Evolutionary conservation across 2,797 vertebrate species (phyloP).

Genomic region (Spheniscus humboldti): DNA sequence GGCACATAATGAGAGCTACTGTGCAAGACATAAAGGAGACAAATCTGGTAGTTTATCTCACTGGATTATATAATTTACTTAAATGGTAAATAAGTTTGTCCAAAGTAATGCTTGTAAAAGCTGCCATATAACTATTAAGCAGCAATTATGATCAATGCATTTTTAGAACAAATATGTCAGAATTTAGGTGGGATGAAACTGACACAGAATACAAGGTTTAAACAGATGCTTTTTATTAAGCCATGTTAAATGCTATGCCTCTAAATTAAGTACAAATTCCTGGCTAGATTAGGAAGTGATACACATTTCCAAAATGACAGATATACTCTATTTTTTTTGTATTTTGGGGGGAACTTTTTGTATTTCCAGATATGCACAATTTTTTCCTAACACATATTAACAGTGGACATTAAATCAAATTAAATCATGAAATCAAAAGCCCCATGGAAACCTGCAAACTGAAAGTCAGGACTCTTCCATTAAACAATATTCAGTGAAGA

Average conservation of each 20-base stretch:
- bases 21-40: constrained; percentile 59
- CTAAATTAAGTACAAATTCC: constrained; percentile 41
- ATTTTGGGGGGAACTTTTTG: neutral
- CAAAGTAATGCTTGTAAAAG: constrained; percentile 49
- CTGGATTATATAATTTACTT: constrained; percentile 66
- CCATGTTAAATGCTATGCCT: constrained; percentile 18
- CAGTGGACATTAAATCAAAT: neutral
- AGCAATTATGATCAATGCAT: constrained; percentile 48
- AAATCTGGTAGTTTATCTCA: constrained; percentile 65
- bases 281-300: constrained; percentile 6
- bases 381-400: neutral
- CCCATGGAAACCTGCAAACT: neutral
- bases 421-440: constrained; percentile 15
- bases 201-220: constrained; percentile 47
- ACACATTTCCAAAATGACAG: constrained; percentile 9
- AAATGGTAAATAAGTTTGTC: constrained; percentile 61
- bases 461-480: neutral
- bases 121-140: constrained; percentile 48
- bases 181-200: constrained; percentile 29
- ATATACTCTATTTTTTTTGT: neutral
- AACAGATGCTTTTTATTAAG: constrained; percentile 45
- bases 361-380: neutral
- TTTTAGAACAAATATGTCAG: constrained; percentile 12
- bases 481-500: neutral
- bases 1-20: constrained; percentile 65